These are phyloP conservation scores for Hypercompe scribonia DNA, from an alignment of 2,888 invertebrate species.

Conservation along the genomic window DNA sequence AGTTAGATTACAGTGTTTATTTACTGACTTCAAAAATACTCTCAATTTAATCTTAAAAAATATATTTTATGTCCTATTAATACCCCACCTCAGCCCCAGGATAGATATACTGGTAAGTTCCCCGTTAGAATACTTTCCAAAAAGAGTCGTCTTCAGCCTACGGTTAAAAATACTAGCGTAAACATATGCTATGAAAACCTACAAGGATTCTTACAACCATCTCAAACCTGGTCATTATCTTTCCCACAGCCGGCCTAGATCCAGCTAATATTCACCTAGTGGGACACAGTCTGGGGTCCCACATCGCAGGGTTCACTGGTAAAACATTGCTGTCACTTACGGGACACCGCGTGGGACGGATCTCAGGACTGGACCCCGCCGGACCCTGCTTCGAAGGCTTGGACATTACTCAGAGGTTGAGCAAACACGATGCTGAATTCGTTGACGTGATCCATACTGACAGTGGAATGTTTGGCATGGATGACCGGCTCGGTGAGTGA, in stretches of 20 bases:
- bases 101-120: too few species aligned
- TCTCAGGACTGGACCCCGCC: conserved; percentile 78
- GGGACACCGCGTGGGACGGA: conserved; percentile 65
- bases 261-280: conserved; percentile 70
- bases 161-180: too few species aligned
- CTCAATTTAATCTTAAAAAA: too few species aligned
- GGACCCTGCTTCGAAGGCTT: conserved; percentile 78
- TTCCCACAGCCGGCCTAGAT: conserved; percentile 63
- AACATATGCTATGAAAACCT: too few species aligned
- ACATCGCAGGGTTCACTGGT: conserved; percentile 76
- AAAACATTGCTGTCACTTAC: conserved; percentile 68
- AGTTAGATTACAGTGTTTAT: too few species aligned
- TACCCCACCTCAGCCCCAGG: too few species aligned
- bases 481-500: conserved; percentile 38
- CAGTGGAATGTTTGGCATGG: conserved; percentile 60
- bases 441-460: conserved; percentile 18
- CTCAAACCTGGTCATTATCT: background rate
- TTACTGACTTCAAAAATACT: too few species aligned
- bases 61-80: too few species aligned
- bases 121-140: background rate
- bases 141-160: too few species aligned
- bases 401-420: conserved; percentile 58
- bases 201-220: too few species aligned
- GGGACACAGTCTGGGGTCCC: conserved; percentile 80
- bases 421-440: background rate